Evolutionary conservation across 2,113 vertebrate species (phyloP), one percentile per base, ranked within the genome.

Genomic region (Coregonus clupeaformis): DNA sequence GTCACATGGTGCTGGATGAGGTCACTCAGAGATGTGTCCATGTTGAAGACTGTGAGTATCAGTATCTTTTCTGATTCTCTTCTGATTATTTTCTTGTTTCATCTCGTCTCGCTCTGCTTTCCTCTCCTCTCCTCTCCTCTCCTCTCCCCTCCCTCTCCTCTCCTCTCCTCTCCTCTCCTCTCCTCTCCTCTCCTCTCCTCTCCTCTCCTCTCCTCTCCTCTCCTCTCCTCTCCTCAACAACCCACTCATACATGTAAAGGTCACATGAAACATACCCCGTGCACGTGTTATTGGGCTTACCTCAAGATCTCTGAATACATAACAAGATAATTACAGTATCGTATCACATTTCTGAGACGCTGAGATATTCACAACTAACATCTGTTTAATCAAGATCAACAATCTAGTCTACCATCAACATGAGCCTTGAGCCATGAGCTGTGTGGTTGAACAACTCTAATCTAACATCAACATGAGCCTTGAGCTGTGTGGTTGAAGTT

Each of bases 21-120:
- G 86, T 97, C 82, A 98, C 98, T 66, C 94, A 92, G 80, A 95
- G 95, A 87, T 99, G 98, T 69, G 98, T 98, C 70, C 92, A 94
- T 79, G 68, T 93, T 69, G 93, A 96, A 78, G 98, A 99, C 86
- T 99, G 98, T 99, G 91, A 93, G 97, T 94, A 18, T 64, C 57
- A 62, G 16, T 1, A 42, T 55, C 6, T 3, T 22, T 9, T 9
- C 5, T 22, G 2, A 2, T n/a, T 57, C 20, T 20, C 55, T n/a
- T 12, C 20, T n/a, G 12, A 6, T 13, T 47, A 2, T 11, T 13
- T 5, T n/a, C 20, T 12, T 57, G 1, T 57, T 13, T 47, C 1
- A 11, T 13, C 12, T 47, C 2, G 11, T 47, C 9, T 47, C 11
- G n/a, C 47, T 30, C 30, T 30, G 0, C 29, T 30, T 5, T 5